These are phyloP conservation scores for Bradypus variegatus DNA, from an alignment of 2,797 vertebrate genomes.

Conservation along the genomic window DNA sequence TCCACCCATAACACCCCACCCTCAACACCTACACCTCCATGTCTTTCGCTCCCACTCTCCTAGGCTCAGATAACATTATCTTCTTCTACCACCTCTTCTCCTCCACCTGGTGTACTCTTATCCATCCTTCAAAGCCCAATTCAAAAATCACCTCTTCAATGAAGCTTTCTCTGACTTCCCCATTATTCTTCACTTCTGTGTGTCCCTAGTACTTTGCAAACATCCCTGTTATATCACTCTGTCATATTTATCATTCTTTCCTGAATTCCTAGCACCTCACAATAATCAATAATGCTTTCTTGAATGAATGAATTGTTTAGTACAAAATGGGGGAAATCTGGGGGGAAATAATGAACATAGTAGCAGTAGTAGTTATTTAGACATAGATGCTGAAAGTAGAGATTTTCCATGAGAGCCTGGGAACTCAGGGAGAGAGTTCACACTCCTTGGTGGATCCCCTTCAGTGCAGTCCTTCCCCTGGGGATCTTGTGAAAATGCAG, in stretches of 20 bases:
- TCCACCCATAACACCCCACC: not conserved
- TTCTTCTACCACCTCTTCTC: not conserved
- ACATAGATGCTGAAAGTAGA: not conserved
- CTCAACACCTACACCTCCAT: fast-evolving
- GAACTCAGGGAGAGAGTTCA: not conserved
- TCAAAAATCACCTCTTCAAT: not conserved
- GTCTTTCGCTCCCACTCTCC: not conserved
- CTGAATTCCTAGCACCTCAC: not conserved
- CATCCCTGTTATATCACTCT: fast-evolving
- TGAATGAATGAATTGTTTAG: not conserved
- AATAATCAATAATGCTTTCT: not conserved
- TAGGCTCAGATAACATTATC: not conserved
- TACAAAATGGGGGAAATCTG: not conserved
- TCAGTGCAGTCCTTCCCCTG: not conserved
- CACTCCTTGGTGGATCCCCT: not conserved
- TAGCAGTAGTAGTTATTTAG: not conserved
- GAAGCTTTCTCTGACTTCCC: not conserved
- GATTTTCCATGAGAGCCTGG: not conserved
- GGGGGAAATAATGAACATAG: not conserved
- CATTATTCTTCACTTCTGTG: not conserved
- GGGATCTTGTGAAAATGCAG: not conserved
- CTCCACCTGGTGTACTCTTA: not conserved
- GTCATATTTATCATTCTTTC: not conserved
- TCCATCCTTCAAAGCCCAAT: not conserved
- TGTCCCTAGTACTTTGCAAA: not conserved